phyloP scores from a whole-genome alignment of 2,888 invertebrate genomes.

The Cistogaster globosa region DNA sequence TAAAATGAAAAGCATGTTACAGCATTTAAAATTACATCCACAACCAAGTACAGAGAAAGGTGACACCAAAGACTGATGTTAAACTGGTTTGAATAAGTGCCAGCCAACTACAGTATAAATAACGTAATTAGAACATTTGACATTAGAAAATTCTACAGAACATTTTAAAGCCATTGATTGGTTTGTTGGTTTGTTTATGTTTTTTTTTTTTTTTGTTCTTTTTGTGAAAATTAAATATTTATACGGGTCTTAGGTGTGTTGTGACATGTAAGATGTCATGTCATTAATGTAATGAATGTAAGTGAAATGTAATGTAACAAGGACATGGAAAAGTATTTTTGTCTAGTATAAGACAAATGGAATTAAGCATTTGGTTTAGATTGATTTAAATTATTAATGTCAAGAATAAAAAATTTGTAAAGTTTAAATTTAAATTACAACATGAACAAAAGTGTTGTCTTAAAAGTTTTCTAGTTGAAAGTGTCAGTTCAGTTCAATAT shows the following conservation, averaged over 20 bases:
- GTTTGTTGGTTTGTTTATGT: neutral
- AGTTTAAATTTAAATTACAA: too few species aligned
- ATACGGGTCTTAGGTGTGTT: neutral
- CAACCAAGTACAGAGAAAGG: neutral
- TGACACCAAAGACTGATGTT: constrained; percentile 26
- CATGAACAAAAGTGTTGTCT: too few species aligned
- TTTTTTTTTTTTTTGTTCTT: neutral
- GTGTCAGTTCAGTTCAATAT: too few species aligned
- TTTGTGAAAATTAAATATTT: constrained; percentile 5
- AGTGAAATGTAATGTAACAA: constrained; percentile 10
- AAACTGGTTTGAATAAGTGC: constrained; percentile 21
- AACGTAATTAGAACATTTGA: constrained; percentile 31
- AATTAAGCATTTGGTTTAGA: too few species aligned
- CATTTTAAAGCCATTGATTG: constrained; percentile 10
- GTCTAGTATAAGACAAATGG: neutral
- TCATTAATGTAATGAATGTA: constrained; percentile 14
- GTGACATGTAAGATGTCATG: neutral
- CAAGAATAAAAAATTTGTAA: neutral
- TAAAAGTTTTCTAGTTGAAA: too few species aligned
- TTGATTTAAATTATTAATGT: neutral
- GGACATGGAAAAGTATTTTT: neutral
- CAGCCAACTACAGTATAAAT: constrained; percentile 35
- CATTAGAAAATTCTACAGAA: constrained; percentile 34
- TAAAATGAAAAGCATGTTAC: neutral
- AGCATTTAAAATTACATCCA: neutral